Percentiles rank a stretch among this genome's conserved stretches.
Evolutionary conservation across 2,888 invertebrate genomes (phyloP).

Genomic region (Cerceris rybyensis): DNA sequence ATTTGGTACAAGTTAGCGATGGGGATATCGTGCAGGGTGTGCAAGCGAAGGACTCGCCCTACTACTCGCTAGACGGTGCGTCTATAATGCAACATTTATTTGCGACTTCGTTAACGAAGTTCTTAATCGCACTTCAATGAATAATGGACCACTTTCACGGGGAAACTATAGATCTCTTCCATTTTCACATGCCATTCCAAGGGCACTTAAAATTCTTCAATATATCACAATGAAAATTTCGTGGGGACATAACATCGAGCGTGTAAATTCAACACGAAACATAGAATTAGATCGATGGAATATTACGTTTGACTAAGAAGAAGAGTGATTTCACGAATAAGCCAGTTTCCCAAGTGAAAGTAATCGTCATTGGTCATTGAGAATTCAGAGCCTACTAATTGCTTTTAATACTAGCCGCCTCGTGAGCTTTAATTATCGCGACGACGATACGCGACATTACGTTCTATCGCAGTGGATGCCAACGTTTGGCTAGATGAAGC

Average conservation of each 20-base stretch:
- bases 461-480: constrained; percentile 29
- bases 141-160: background rate
- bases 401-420: constrained; percentile 44
- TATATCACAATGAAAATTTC: too few relatives aligned
- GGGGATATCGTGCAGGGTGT: constrained; percentile 54
- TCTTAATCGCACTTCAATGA: constrained; percentile 6
- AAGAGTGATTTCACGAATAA: background rate
- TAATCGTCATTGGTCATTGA: constrained; percentile 31
- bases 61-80: constrained; percentile 64
- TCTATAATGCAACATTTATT: constrained; percentile 55
- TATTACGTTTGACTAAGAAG: too few relatives aligned
- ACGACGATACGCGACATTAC: constrained; percentile 29
- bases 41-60: constrained; percentile 54
- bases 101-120: constrained; percentile 31
- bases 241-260: too few relatives aligned
- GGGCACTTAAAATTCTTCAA: background rate
- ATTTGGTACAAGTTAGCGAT: constrained; percentile 62
- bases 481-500: constrained; percentile 26
- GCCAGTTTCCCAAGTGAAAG: constrained; percentile 28
- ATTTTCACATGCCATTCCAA: background rate
- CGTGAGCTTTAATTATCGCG: constrained; percentile 18
- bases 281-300: too few relatives aligned
- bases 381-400: constrained; percentile 39
- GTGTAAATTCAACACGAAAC: too few relatives aligned
- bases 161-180: background rate